These are phyloP conservation scores for Okapia johnstoni DNA, from an alignment of 2,113 vertebrate genomes.

Conservation along the genomic window DNA sequence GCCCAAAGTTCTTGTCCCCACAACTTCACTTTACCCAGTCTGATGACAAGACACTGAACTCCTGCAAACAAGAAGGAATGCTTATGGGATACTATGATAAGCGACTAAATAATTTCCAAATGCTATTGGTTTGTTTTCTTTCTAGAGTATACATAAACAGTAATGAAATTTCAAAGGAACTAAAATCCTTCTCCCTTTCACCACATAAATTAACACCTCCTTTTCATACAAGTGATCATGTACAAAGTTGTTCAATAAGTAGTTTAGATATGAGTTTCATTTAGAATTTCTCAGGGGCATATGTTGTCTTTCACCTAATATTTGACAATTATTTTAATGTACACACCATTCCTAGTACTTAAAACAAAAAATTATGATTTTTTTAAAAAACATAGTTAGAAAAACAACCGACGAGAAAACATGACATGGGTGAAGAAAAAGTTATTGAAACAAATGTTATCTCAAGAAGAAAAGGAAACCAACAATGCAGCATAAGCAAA, in stretches of 20 bases:
- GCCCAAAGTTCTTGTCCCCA: background rate
- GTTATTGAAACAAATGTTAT: slow-evolving; percentile 9
- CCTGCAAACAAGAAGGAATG: background rate
- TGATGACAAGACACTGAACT: background rate
- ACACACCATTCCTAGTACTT: background rate
- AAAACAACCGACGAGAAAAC: background rate
- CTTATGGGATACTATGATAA: background rate
- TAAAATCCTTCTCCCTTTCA: background rate
- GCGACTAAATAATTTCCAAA: background rate
- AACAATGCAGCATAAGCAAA: background rate
- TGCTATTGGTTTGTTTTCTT: background rate
- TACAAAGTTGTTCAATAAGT: background rate
- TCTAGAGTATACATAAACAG: background rate
- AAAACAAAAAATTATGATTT: background rate
- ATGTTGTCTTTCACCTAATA: background rate
- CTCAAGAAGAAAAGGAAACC: slow-evolving; percentile 39
- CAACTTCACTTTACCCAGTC: background rate
- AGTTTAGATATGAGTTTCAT: background rate
- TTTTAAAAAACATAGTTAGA: background rate
- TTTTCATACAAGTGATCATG: background rate
- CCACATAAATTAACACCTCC: background rate
- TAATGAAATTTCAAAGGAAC: background rate
- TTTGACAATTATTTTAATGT: slow-evolving; percentile 14
- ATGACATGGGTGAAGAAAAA: background rate
- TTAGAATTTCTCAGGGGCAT: background rate